Percentiles rank a stretch among this genome's conserved stretches.
Conservation (phyloP, 1,140 invertebrate genomes). For the Zaprionus ornatus region DNA sequence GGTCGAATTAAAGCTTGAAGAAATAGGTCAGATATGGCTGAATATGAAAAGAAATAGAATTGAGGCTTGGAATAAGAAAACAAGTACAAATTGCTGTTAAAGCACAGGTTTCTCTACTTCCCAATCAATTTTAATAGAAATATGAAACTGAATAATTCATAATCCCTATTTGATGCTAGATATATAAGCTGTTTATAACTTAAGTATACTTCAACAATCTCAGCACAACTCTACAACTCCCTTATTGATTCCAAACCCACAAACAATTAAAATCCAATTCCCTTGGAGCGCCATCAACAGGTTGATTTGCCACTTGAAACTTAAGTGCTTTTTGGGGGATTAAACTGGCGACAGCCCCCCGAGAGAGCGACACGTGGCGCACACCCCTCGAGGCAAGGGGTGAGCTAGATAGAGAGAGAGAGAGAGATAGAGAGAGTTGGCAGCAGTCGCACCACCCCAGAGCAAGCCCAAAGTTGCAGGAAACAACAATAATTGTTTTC, state of each 20-base stretch:
- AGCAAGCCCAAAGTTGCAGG: not conserved
- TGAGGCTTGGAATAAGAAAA: too few relatives aligned
- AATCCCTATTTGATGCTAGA: rapidly evolving
- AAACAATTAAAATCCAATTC: constrained; percentile 44
- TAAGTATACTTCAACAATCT: too few relatives aligned
- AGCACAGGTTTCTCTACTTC: too few relatives aligned
- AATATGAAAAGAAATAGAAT: not conserved
- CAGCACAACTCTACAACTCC: not conserved
- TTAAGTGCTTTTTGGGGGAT: constrained; percentile 68
- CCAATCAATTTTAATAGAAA: too few relatives aligned
- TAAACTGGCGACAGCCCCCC: constrained; percentile 49
- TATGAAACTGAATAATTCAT: too few relatives aligned
- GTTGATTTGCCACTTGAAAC: constrained; percentile 55
- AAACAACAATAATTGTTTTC: constrained; percentile 71
- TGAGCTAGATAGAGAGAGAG: constrained; percentile 14
- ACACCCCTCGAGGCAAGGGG: constrained; percentile 15
- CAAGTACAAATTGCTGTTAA: too few relatives aligned
- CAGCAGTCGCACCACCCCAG: constrained; percentile 30
- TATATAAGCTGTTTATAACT: too few relatives aligned
- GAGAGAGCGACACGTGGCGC: constrained; percentile 53
- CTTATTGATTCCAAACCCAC: not conserved
- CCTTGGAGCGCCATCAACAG: constrained; percentile 45
- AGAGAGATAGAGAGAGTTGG: not conserved
- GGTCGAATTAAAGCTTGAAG: not conserved
- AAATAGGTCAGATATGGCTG: not conserved